Evolutionary conservation across 37 sponge, comb jelly and placozoan species (phyloP).

Genomic region (Diacarnus erythraeanus): DNA sequence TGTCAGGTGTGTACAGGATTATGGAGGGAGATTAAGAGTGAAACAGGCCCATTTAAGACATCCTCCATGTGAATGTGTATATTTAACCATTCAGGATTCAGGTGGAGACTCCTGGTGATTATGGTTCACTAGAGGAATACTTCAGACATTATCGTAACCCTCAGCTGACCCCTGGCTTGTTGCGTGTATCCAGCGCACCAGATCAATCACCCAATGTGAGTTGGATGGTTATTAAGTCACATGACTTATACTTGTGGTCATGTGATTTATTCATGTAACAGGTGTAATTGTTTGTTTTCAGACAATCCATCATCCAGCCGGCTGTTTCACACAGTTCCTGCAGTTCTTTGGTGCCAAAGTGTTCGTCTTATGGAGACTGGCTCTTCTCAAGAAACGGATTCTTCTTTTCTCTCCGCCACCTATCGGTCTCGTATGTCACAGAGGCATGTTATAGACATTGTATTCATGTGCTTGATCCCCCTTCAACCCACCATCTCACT

Average conservation of each 20-base stretch:
- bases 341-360: constrained; percentile 78
- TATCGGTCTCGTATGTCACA: constrained; percentile 72
- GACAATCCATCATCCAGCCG: constrained; percentile 60
- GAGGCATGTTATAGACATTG: constrained; percentile 56
- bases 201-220: background rate
- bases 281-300: constrained; percentile 1
- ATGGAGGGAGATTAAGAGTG: no score
- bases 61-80: background rate
- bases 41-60: no score
- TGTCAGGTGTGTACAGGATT: no score
- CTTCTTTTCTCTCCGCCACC: constrained; percentile 92
- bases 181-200: background rate
- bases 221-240: background rate
- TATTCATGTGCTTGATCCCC: background rate
- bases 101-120: constrained; percentile 65
- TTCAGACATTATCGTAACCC: constrained; percentile 40
- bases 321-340: constrained; percentile 66
- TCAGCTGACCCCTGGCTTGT: background rate
- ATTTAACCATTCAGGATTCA: constrained; percentile 30
- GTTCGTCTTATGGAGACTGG: constrained; percentile 93
- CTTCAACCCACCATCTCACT: background rate
- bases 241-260: background rate
- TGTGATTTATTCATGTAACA: background rate
- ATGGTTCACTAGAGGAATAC: constrained; percentile 75
- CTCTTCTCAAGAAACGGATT: constrained; percentile 85